Evolutionary conservation across 2,113 vertebrate genomes (phyloP), one percentile per base, ranked within the genome.

Genomic region (Sinocyclocheilus rhinocerous): DNA sequence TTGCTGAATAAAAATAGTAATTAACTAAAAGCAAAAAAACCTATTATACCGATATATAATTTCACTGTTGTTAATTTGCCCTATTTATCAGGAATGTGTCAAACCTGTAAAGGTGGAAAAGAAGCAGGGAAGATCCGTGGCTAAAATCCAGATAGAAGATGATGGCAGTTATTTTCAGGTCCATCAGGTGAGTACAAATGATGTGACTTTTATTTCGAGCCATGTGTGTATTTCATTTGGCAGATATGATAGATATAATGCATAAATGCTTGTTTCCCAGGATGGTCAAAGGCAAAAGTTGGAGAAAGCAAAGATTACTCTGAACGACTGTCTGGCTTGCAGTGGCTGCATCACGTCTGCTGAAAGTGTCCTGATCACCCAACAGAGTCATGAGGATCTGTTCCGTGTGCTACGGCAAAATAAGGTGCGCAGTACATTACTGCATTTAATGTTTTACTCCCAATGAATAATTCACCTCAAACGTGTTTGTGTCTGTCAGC

Each of bases 261-360:
- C 4, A 22, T 18, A 10, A n/a, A n/a, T 16, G 18, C 63, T 86
- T 87, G 52, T 16, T 83, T 79, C 84, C 0, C n/a, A 99, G 98
- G 96, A 97, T 24, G 98, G 98, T 10, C 94, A 85, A 42, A 94
- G 91, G 9, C 94, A 93, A 52, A 98, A 95, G 89, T 94, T 99
- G 85, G 96, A 98, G 77, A 99, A 96, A 84, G 97, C 98, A 36
- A 97, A 96, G 87, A 97, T 99, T 86, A 97, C 95, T 0, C 93
- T 99, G 81, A 97, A 98, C 0, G 97, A 99, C 92, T 99, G 98
- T 75, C 90, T 99, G 90, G 98, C 98, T 0, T 99, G 98, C 87
- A 99, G 98, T 1, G 98, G 98, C 89, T 99, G 98, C 29, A 95
- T 99, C 86, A 99, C 98, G 0, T 99, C 98, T 0, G 98, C 98